Conservation (phyloP, 2,797 vertebrate species). For the Paramormyrops hopkinsi region DNA sequence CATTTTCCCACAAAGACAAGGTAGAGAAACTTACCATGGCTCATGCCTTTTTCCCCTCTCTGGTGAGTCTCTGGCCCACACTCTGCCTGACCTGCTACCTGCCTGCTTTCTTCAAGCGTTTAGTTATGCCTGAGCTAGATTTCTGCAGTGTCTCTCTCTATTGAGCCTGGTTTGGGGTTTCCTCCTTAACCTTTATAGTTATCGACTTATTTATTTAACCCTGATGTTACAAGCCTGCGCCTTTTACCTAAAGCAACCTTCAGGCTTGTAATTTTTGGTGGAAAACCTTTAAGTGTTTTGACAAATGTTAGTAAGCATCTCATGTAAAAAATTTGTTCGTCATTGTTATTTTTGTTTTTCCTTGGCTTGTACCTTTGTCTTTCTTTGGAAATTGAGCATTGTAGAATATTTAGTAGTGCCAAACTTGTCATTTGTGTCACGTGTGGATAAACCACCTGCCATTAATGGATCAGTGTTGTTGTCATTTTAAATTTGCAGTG, state of each 20-base stretch:
- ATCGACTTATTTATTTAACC: not conserved
- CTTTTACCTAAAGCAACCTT: not conserved
- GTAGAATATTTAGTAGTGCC: not conserved
- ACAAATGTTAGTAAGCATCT: not conserved
- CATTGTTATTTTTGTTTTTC: not conserved
- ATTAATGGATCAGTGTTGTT: not conserved
- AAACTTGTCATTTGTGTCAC: not conserved
- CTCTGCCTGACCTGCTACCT: not conserved
- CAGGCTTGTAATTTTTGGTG: not conserved
- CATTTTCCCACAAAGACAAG: constrained; percentile 87
- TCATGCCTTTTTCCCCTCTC: constrained; percentile 67
- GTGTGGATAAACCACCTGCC: not conserved
- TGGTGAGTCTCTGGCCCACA: constrained; percentile 56
- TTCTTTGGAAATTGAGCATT: not conserved
- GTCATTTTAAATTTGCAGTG: not conserved
- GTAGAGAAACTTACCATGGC: constrained; percentile 76
- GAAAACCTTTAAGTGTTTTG: not conserved
- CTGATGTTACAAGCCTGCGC: not conserved
- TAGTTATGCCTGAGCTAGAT: constrained; percentile 12
- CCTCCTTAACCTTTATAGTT: not conserved
- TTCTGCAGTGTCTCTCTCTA: not conserved
- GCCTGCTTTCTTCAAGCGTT: constrained; percentile 36
- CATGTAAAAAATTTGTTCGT: not conserved
- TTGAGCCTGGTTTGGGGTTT: not conserved
- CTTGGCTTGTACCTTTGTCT: not conserved